A percentile compares a stretch with the other conserved stretches of the same genome.
Evolutionary conservation across 2,797 vertebrate genomes (phyloP).

Genomic region (Percopsis omiscomaycus): DNA sequence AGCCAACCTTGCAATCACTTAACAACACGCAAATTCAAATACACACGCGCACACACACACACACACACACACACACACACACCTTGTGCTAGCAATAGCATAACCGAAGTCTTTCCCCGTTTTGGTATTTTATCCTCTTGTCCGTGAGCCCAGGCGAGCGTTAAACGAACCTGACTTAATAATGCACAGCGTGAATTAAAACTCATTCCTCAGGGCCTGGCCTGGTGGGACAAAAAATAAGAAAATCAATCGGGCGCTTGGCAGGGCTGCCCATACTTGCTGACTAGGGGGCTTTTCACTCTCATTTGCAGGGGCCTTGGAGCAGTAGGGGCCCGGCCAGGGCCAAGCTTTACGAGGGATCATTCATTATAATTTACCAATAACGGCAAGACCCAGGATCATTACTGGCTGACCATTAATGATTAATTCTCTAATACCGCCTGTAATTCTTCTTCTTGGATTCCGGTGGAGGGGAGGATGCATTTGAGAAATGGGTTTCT

Average conservation of each 20-base stretch:
- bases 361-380: conserved; percentile 87
- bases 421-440: conserved; percentile 70
- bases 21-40: no score
- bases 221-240: conserved; percentile 90
- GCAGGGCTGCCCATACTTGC: conserved; percentile 76
- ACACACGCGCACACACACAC: conserved; percentile 8
- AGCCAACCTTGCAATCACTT: no score
- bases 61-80: conserved; percentile 21
- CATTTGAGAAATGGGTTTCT: conserved; percentile 49
- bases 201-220: conserved; percentile 87
- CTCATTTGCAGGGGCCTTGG: conserved; percentile 82
- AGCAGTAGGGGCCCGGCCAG: conserved; percentile 71
- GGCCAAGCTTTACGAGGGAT: conserved; percentile 69
- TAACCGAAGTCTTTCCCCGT: conserved; percentile 31
- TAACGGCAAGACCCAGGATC: conserved; percentile 74
- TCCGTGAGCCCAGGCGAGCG: conserved; percentile 37
- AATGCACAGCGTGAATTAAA: conserved; percentile 88
- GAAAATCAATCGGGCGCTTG: conserved; percentile 92
- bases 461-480: conserved; percentile 33
- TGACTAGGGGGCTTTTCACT: conserved; percentile 79
- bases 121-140: conserved; percentile 48
- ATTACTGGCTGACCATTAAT: conserved; percentile 75
- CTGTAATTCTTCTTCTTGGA: conserved; percentile 68
- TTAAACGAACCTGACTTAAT: conserved; percentile 71
- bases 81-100: conserved; percentile 37